Percentiles rank a stretch among this genome's conserved stretches.
Evolutionary conservation across 92 coral and sea anemone species (phyloP).

Genomic region (Zoanthus sociatus): DNA sequence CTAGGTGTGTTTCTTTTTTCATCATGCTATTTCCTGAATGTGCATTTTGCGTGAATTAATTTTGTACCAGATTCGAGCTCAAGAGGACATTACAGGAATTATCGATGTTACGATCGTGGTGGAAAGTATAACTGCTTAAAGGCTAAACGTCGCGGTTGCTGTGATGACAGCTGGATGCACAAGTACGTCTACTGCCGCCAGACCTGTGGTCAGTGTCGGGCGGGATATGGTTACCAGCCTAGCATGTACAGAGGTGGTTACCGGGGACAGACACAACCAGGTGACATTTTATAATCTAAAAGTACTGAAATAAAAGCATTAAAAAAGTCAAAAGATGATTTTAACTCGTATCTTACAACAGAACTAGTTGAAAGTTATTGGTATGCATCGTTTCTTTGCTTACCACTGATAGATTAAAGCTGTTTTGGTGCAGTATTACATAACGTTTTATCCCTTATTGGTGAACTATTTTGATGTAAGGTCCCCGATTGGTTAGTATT

Average conservation of each 20-base stretch:
- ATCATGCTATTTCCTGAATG: no score
- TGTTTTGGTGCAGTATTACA: no score
- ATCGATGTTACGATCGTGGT: neutral
- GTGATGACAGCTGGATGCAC: neutral
- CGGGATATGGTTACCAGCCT: neutral
- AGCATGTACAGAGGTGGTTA: neutral
- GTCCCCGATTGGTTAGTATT: no score
- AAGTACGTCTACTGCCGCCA: conserved; percentile 26
- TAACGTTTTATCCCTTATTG: no score
- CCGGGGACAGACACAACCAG: neutral
- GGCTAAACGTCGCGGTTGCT: neutral
- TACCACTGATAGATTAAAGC: no score
- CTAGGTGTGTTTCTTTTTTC: no score
- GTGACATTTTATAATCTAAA: neutral
- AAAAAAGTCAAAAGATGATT: neutral
- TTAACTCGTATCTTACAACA: no score
- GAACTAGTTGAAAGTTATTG: no score
- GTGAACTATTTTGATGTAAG: no score
- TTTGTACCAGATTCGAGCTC: neutral
- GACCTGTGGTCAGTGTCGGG: conserved; percentile 9
- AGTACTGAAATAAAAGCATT: neutral
- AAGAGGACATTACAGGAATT: neutral
- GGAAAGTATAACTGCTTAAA: neutral
- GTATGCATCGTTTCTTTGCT: no score
- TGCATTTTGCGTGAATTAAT: neutral